Base-by-base conservation (phyloP, 2,113 vertebrate species). In the Saimiri boliviensis region DNA sequence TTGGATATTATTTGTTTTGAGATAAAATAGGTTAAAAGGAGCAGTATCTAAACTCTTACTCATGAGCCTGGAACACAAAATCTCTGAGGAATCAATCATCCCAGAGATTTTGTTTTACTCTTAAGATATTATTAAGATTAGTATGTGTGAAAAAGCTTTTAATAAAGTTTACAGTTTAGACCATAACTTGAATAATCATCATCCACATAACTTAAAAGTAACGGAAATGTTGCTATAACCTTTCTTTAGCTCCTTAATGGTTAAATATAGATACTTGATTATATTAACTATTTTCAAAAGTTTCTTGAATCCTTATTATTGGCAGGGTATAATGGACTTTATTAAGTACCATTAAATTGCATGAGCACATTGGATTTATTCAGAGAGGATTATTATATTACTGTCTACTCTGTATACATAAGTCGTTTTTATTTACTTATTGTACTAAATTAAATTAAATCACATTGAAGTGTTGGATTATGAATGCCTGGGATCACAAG, bases 361-460 rank as follows among this genome's bases (percentile, higher is more conserved):
- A 91, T 80, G 74, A 89, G 11, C 16, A 3, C 40, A n/a, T 54
- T 91, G 16, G 23, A 79, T 93, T 90, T 86, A 89, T 92, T 92
- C 45, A 83, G 74, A 83, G 14, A 87, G 5, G 42, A 80, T 68
- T 93, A 30, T 94, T 79, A 77, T 68, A 87, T 23, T 85, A 40
- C 37, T 80, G 23, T 58, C 71, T 21, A 92, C 8, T 87, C 14
- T 63, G 14, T 32, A 87, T 76, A 40, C 37, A 92, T 79, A 74
- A 71, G 21, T 84, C 4, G 11, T 63, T 83, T 95, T 92, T 66
- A 73, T 77, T 21, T 27, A 60, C 21, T 63, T 90, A 32, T 17
- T 94, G 81, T 91, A 71, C 6, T 73, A 25, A 88, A 47, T 90
- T 71, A 25, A 87, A 47, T 90, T 52, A 85, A 95, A 86, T 83